Conservation (phyloP, 92 coral and sea anemone species). For the Zoanthus solanderi region DNA sequence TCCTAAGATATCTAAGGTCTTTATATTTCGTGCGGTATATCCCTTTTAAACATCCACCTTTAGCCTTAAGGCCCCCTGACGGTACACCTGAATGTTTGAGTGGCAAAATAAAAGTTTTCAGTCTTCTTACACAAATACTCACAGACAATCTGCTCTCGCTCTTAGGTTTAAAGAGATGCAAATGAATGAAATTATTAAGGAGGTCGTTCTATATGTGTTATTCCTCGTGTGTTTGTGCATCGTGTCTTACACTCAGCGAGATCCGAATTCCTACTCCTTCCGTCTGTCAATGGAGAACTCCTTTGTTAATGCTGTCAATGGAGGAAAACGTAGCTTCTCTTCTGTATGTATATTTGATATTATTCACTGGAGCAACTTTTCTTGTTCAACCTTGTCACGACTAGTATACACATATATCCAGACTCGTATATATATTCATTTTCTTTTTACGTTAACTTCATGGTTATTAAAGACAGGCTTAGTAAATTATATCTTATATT, state of each 20-base stretch:
- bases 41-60: too few relatives aligned
- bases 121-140: neutral
- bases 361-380: neutral
- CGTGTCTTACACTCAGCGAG: conserved; percentile 90
- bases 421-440: too few relatives aligned
- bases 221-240: conserved; percentile 87
- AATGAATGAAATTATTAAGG: conserved; percentile 88
- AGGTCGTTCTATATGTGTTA: conserved; percentile 81
- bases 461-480: too few relatives aligned
- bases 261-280: conserved; percentile 82
- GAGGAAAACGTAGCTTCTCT: conserved; percentile 73
- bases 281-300: conserved; percentile 80
- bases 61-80: neutral
- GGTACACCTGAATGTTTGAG: neutral
- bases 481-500: too few relatives aligned
- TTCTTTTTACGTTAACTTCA: too few relatives aligned
- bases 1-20: too few relatives aligned
- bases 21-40: too few relatives aligned
- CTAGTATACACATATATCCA: too few relatives aligned
- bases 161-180: conserved; percentile 93
- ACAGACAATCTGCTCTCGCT: neutral
- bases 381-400: neutral
- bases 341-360: conserved; percentile 63
- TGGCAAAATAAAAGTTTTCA: neutral
- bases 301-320: conserved; percentile 73